Conservation (phyloP, 1,140 invertebrate species). For the Holotrichia oblita region DNA sequence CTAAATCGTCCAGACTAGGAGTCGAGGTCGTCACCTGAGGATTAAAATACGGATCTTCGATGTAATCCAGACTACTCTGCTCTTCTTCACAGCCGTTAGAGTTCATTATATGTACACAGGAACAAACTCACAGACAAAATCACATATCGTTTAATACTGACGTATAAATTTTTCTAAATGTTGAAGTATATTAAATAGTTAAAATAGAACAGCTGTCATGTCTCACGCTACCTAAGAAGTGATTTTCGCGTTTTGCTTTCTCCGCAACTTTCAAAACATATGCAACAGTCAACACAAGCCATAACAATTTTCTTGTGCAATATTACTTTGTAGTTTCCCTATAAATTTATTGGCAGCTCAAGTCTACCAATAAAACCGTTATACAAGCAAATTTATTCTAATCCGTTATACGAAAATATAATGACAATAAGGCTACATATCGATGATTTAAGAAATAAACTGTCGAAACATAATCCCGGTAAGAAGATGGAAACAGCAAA, state of each 20-base stretch:
- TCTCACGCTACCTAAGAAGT: neutral
- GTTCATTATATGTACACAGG: slow-evolving; percentile 18
- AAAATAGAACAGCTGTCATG: slow-evolving; percentile 34
- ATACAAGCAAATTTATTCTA: no score
- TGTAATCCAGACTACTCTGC: slow-evolving; percentile 75
- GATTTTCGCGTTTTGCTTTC: slow-evolving; percentile 14
- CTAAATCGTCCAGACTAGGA: slow-evolving; percentile 73
- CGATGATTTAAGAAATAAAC: no score
- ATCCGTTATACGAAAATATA: no score
- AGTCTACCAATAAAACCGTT: no score
- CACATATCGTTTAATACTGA: slow-evolving; percentile 23
- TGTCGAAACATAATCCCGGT: neutral
- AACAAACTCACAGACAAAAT: slow-evolving; percentile 26
- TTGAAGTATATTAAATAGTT: slow-evolving; percentile 4
- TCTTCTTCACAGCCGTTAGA: slow-evolving; percentile 61
- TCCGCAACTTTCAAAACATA: neutral
- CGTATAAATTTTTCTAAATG: neutral
- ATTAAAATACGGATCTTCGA: slow-evolving; percentile 79
- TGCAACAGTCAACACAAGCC: slow-evolving; percentile 13
- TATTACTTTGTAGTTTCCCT: no score
- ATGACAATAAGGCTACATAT: no score
- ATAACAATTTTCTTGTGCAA: no score
- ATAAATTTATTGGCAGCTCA: no score
- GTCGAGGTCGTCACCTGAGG: slow-evolving; percentile 72
- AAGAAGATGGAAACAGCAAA: slow-evolving; percentile 2